phyloP scores from a whole-genome alignment of 2,888 invertebrate genomes.

The Amphiduros pacificus region DNA sequence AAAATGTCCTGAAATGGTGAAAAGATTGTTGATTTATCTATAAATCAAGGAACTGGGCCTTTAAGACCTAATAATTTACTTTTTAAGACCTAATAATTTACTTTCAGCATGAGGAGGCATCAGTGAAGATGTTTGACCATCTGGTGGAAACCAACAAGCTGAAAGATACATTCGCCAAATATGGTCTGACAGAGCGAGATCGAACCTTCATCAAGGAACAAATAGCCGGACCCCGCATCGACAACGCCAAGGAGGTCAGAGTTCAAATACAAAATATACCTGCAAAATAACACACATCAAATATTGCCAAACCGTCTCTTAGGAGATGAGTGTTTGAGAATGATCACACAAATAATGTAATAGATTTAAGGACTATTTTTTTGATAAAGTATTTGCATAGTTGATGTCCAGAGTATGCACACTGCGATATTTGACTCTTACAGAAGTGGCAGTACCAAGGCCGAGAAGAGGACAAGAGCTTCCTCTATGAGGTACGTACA shows the following conservation, averaged over 20 bases:
- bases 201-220: slow-evolving; percentile 62
- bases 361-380: too few species aligned
- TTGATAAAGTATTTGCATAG: too few species aligned
- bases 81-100: not conserved
- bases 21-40: not conserved
- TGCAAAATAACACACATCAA: too few species aligned
- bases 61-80: not conserved
- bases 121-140: slow-evolving; percentile 61
- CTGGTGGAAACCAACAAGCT: slow-evolving; percentile 59
- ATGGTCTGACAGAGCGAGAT: slow-evolving; percentile 52
- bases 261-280: too few species aligned
- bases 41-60: not conserved
- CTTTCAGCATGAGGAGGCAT: slow-evolving; percentile 64
- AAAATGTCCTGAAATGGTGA: not conserved
- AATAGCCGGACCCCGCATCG: slow-evolving; percentile 47
- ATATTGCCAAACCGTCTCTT: too few species aligned
- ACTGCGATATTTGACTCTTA: too few species aligned
- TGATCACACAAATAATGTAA: too few species aligned
- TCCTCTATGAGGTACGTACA: too few species aligned
- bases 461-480: not conserved
- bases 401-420: too few species aligned
- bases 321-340: too few species aligned
- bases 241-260: too few species aligned
- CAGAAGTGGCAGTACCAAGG: too few species aligned
- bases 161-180: slow-evolving; percentile 44